phyloP scores from a whole-genome alignment of 2,113 vertebrate species.

The Triplophysa dalaica region DNA sequence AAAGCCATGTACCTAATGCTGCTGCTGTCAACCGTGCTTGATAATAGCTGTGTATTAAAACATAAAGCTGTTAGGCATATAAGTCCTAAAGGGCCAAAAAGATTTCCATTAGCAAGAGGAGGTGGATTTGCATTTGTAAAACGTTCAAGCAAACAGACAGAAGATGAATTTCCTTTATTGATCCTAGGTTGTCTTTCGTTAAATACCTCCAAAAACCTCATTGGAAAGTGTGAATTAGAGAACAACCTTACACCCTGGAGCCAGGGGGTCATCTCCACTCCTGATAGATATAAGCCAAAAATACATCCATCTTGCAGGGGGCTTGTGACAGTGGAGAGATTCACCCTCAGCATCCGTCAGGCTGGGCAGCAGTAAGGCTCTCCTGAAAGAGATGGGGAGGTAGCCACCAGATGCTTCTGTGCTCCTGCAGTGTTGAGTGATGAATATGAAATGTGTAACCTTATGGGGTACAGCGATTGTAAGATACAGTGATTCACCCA shows the following conservation, averaged over 20 bases:
- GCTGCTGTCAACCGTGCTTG: neutral
- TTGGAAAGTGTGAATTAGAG: neutral
- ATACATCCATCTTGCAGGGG: constrained; percentile 48
- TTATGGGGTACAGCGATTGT: neutral
- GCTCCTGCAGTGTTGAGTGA: neutral
- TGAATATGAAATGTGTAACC: constrained; percentile 24
- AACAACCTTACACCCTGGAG: neutral
- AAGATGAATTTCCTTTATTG: neutral
- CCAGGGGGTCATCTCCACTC: constrained; percentile 17
- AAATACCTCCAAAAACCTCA: neutral
- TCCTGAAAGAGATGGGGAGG: neutral
- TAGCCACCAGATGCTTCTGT: constrained; percentile 12
- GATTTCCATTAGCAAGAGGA: no score
- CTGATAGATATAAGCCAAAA: constrained; percentile 36
- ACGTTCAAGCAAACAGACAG: neutral
- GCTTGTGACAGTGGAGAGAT: constrained; percentile 32
- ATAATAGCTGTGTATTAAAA: neutral
- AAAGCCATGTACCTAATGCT: neutral
- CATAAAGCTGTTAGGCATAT: neutral
- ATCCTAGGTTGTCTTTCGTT: neutral
- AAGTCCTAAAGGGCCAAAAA: neutral
- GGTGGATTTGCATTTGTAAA: neutral
- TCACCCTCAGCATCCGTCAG: constrained; percentile 26
- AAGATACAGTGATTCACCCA: neutral
- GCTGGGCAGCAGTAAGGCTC: neutral